These are phyloP conservation scores for Moxostoma hubbsi DNA, from an alignment of 2,797 vertebrate genomes.

Conservation along the genomic window DNA sequence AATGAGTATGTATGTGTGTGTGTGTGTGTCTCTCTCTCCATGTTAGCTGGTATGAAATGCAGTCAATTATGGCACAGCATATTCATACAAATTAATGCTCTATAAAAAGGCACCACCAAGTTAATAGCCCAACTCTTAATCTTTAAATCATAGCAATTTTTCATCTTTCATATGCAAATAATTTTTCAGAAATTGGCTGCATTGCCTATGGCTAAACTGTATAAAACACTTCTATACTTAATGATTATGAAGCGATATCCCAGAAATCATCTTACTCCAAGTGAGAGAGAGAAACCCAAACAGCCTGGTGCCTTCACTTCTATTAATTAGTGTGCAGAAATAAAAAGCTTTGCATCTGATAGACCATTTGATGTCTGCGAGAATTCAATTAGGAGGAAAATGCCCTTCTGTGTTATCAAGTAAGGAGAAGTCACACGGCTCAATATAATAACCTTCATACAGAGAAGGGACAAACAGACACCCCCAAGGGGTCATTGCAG, in stretches of 20 bases:
- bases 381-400: constrained; percentile 60
- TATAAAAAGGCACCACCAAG: constrained; percentile 30
- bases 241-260: constrained; percentile 71
- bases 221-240: constrained; percentile 48
- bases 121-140: constrained; percentile 38
- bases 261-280: constrained; percentile 17
- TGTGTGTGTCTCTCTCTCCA: constrained; percentile 1
- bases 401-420: constrained; percentile 54
- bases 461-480: constrained; percentile 47
- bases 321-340: constrained; percentile 60
- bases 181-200: constrained; percentile 36
- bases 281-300: constrained; percentile 16
- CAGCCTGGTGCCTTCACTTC: constrained; percentile 26
- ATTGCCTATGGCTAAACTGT: constrained; percentile 37
- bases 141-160: constrained; percentile 45
- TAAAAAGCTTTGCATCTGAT: constrained; percentile 61
- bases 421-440: constrained; percentile 43
- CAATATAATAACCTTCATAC: constrained; percentile 46
- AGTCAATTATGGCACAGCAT: background rate
- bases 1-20: too few relatives aligned
- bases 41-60: background rate
- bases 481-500: constrained; percentile 38
- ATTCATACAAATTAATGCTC: constrained; percentile 21
- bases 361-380: constrained; percentile 38
- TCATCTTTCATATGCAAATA: constrained; percentile 46